Percentiles rank a stretch among this genome's conserved stretches.
phyloP scores from a whole-genome alignment of 2,113 vertebrate species.

The Arizona elegans region DNA sequence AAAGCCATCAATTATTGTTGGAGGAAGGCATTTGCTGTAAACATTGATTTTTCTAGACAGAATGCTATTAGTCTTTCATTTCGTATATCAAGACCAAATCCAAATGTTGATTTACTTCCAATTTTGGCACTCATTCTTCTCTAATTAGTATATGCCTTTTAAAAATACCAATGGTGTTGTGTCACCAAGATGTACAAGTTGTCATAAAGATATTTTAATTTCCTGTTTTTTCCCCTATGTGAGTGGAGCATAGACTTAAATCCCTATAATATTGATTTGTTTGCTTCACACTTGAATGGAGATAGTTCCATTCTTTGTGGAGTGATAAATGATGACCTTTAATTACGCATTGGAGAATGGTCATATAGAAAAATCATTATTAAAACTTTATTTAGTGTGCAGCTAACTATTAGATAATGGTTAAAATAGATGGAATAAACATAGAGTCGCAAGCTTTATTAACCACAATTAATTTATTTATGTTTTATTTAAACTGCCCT shows the following conservation, averaged over 20 bases:
- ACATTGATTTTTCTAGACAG: neutral
- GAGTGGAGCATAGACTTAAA: neutral
- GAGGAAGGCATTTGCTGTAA: neutral
- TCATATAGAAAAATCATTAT: neutral
- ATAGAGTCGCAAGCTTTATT: neutral
- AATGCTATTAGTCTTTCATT: neutral
- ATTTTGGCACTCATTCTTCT: neutral
- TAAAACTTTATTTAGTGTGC: neutral
- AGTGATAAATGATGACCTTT: neutral
- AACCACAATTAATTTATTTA: neutral
- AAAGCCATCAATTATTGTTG: neutral
- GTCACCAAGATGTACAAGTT: neutral
- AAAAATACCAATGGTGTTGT: neutral
- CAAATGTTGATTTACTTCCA: neutral
- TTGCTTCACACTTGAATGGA: neutral
- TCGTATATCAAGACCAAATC: neutral
- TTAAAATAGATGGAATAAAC: neutral
- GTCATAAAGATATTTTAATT: neutral
- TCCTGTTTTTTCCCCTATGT: neutral
- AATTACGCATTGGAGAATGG: neutral
- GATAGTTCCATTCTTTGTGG: neutral
- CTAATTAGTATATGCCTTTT: neutral
- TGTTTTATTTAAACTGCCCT: neutral
- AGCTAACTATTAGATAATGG: neutral
- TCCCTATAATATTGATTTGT: neutral